Evolutionary conservation across 2,888 invertebrate genomes (phyloP), one percentile per base, ranked within the genome.

Genomic region (Luffia ferchaultella): DNA sequence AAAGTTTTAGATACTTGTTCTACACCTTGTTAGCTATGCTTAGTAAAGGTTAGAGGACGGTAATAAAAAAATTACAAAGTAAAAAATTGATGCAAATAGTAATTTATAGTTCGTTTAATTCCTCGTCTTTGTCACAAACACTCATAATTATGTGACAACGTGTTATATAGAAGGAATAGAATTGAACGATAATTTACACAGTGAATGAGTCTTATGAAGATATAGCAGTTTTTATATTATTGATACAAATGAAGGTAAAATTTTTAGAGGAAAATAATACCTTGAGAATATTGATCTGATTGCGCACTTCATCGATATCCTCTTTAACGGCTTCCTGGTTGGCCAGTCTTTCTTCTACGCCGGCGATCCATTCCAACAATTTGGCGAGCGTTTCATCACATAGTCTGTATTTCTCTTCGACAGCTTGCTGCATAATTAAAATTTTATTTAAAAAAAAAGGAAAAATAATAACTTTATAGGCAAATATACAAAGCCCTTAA

Each of bases 321-420:
- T 97, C 96, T 62, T 91, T 92, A 43, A 94, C 92, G 15, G 93
- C 90, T 62, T 94, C 94, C 67, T 95, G 93, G 57, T 90, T 89
- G 45, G 95, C 92, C 58, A 97, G 86, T 62, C 91, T 88, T 57
- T 92, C 90, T 76, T 97, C 96, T 7, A 96, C 86, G 54, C 92
- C 91, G 18, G 89, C 87, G 60, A 97, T 91, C 96, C 96, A 96
- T 73, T 93, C 91, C 61, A 95, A 85, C 52, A 96, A 86, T 69
- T 93, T 93, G 55, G 90, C 89, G 53, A 96, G 86, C 43, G 91
- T 92, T 72, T 95, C 94, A 74, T 95, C 94, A 77, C 95, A 96
- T 63, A 93, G 86, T 70, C 93, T 92, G 87, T 95, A 96, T 77
- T 95, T 95, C 75, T 96, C 96, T 82, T 96, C 93, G 62, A 96